A percentile compares a stretch with the other conserved stretches of the same genome.
These are phyloP conservation scores for Trogon melanurus DNA, from an alignment of 2,113 vertebrate genomes.

Conservation along the genomic window DNA sequence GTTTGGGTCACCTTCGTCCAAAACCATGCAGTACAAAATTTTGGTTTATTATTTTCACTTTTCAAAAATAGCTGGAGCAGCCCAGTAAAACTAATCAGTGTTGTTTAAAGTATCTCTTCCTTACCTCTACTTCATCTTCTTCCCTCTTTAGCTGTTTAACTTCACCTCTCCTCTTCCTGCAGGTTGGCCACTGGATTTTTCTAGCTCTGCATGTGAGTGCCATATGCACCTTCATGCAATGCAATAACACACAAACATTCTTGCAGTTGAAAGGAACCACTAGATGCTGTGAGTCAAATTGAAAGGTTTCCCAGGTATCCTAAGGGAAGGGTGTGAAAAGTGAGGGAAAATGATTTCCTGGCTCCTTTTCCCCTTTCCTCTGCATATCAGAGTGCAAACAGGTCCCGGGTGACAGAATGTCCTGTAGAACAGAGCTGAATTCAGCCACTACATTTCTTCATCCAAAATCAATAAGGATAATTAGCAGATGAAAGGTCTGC, in stretches of 20 bases:
- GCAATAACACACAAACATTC: not conserved
- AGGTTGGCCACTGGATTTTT: not conserved
- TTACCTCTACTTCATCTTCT: not conserved
- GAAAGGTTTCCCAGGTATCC: not conserved
- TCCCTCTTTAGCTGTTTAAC: not conserved
- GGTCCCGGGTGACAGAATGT: not conserved
- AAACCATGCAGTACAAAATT: not conserved
- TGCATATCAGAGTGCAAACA: not conserved
- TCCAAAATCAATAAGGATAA: slow-evolving; percentile 63
- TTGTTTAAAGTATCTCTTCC: not conserved
- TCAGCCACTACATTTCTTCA: not conserved
- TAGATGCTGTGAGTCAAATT: not conserved
- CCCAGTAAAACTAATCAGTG: not conserved
- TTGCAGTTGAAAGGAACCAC: not conserved
- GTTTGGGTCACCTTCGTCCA: not conserved
- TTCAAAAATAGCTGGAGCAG: not conserved
- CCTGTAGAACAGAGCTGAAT: not conserved
- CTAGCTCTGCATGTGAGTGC: not conserved
- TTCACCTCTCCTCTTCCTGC: not conserved
- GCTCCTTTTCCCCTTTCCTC: not conserved
- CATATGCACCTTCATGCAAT: not conserved
- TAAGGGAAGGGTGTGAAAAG: not conserved
- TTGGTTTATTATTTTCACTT: not conserved
- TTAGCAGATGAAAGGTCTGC: slow-evolving; percentile 53
- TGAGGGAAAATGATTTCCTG: not conserved